Evolutionary conservation across 2,113 vertebrate species (phyloP), one percentile per base, ranked within the genome.

Genomic region (Esox niger): DNA sequence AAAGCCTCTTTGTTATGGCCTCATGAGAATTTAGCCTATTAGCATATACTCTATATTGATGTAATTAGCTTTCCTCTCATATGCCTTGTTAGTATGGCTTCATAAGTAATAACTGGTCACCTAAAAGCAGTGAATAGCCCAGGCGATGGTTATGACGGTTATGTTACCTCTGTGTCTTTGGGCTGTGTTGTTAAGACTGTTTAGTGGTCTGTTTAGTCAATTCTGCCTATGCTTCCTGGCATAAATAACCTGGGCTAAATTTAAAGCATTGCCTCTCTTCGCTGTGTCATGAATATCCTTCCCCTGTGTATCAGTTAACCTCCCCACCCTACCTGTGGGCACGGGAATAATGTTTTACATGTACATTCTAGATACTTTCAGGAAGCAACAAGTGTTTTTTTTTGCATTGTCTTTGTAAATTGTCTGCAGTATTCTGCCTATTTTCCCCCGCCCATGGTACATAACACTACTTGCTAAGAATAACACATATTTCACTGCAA

Each of bases 181-280:
- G 31, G 26, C 25, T 26, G 11, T 56, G 49, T 21, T 59, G 29
- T 52, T 5, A 46, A 3, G 17, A 52, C 68, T 73, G 15, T 20
- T n/a, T 59, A n/a, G n/a, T n/a, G n/a, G 33, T 38, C 13, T 25
- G 25, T 76, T 77, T 59, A 80, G 62, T 87, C 79, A 80, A 63
- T 61, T 66, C 32, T 70, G 69, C 63, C 55, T 33, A 68, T 67
- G 64, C 60, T n/a, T 3, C 15, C 55, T 69, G 84, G 70, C 79
- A 71, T 84, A 85, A 87, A 87, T 90, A 88, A 76, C 75, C 60
- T 7, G 20, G 27, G 74, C 82, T 88, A 87, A 84, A 86, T 90
- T 84, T 88, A 86, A 83, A 65, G 54, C 58, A 55, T 73, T 38
- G 71, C 69, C 81, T 67, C 75, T 79, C 79, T 77, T 65, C 79